phyloP scores from a whole-genome alignment of 2,888 invertebrate species.

The Lysandra coridon region DNA sequence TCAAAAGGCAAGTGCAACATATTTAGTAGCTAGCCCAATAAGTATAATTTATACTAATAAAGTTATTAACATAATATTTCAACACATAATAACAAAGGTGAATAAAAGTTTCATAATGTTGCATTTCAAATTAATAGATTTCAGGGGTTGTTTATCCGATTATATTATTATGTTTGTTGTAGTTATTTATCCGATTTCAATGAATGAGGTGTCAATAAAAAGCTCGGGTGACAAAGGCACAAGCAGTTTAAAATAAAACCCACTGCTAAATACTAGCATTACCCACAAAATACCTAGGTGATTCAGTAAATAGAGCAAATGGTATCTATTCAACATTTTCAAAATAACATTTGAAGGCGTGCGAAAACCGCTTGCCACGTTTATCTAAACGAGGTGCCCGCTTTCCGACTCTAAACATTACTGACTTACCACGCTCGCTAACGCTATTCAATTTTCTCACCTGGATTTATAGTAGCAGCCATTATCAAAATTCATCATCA shows the following conservation, averaged over 20 bases:
- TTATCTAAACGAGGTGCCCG: slow-evolving; percentile 51
- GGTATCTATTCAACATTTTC: slow-evolving; percentile 43
- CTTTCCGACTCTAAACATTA: slow-evolving; percentile 35
- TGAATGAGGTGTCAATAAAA: too few relatives aligned
- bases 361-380: slow-evolving; percentile 47
- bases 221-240: too few relatives aligned
- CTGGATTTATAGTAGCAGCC: slow-evolving; percentile 20
- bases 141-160: too few relatives aligned
- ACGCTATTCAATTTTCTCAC: slow-evolving; percentile 37
- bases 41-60: too few relatives aligned
- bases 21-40: not conserved
- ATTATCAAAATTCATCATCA: slow-evolving; percentile 12
- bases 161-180: too few relatives aligned
- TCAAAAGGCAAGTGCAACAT: slow-evolving; percentile 33
- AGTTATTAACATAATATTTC: too few relatives aligned
- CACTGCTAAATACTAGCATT: not conserved
- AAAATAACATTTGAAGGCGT: slow-evolving; percentile 50
- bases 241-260: too few relatives aligned
- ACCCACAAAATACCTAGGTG: not conserved
- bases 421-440: slow-evolving; percentile 33
- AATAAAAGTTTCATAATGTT: too few relatives aligned
- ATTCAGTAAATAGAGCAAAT: not conserved
- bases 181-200: too few relatives aligned
- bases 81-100: too few relatives aligned
- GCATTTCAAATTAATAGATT: too few relatives aligned